A percentile compares a stretch with the other conserved stretches of the same genome.
Conservation (phyloP, 2,888 invertebrate genomes). For the Drosophila suboccidentalis region DNA sequence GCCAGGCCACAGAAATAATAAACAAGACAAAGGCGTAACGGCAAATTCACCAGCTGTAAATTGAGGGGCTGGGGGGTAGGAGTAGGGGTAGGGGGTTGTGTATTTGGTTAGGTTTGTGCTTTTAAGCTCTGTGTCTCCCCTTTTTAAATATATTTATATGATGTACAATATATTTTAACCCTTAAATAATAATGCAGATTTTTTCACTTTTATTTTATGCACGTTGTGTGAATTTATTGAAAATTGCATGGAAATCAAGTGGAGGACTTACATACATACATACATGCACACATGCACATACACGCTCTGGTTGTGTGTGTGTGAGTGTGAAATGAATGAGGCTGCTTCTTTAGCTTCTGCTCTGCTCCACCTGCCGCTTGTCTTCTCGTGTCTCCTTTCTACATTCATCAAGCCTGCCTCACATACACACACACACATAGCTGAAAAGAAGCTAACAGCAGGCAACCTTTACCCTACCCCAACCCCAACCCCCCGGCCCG, state of each 20-base stretch:
- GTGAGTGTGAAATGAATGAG: slow-evolving; percentile 20
- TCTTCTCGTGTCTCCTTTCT: slow-evolving; percentile 7
- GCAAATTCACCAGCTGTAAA: slow-evolving; percentile 26
- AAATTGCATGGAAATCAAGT: slow-evolving; percentile 52
- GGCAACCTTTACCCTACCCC: slow-evolving; percentile 10
- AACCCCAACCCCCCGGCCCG: neutral
- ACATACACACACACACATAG: slow-evolving; percentile 16
- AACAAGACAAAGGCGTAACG: slow-evolving; percentile 77
- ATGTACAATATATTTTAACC: slow-evolving; percentile 56
- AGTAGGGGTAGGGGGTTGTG: neutral
- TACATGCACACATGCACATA: slow-evolving; percentile 2
- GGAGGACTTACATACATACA: slow-evolving; percentile 18
- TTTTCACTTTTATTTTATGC: slow-evolving; percentile 57
- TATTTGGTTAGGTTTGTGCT: neutral
- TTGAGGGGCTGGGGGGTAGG: neutral
- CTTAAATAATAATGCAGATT: slow-evolving; percentile 69
- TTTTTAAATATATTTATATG: slow-evolving; percentile 11
- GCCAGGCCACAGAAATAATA: slow-evolving; percentile 72
- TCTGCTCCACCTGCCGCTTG: slow-evolving; percentile 17
- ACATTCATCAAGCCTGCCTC: slow-evolving; percentile 44
- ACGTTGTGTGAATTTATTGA: slow-evolving; percentile 62
- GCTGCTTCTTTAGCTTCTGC: slow-evolving; percentile 29
- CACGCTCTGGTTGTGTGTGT: neutral
- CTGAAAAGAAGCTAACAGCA: slow-evolving; percentile 9
- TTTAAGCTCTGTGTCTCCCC: slow-evolving; percentile 11